A percentile compares a stretch with the other conserved stretches of the same genome.
Conservation (phyloP, 1,140 invertebrate genomes). For the Samia ricini region DNA sequence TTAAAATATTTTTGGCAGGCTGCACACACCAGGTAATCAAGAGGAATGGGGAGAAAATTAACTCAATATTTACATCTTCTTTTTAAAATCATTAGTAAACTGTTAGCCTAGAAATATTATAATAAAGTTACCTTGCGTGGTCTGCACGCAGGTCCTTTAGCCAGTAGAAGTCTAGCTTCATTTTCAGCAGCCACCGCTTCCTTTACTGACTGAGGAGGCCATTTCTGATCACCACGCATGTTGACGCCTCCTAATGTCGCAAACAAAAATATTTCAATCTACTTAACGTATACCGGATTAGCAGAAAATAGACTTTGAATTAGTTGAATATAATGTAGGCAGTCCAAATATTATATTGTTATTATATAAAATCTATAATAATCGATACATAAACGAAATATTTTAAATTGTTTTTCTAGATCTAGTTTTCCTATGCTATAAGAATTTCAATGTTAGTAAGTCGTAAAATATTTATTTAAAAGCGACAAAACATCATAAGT, state of each 20-base stretch:
- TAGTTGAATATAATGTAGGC: too few species aligned
- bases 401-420: too few species aligned
- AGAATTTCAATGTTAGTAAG: too few species aligned
- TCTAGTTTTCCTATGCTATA: too few species aligned
- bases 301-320: too few species aligned
- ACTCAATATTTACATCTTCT: not conserved
- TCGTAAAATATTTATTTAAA: too few species aligned
- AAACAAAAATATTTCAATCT: not conserved
- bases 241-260: conserved; percentile 81
- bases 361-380: too few species aligned
- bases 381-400: too few species aligned
- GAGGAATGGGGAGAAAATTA: not conserved
- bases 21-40: conserved; percentile 15
- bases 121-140: conserved; percentile 77
- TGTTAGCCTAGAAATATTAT: not conserved
- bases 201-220: conserved; percentile 87
- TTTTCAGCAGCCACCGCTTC: conserved; percentile 86
- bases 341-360: too few species aligned
- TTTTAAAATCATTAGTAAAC: not conserved
- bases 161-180: conserved; percentile 82
- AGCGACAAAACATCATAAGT: too few species aligned
- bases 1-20: conserved; percentile 3
- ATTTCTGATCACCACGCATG: conserved; percentile 90
- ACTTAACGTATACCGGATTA: too few species aligned
- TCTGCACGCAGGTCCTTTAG: conserved; percentile 85